phyloP scores from a whole-genome alignment of 1,140 invertebrate species.

The Neodiprion pinetum region DNA sequence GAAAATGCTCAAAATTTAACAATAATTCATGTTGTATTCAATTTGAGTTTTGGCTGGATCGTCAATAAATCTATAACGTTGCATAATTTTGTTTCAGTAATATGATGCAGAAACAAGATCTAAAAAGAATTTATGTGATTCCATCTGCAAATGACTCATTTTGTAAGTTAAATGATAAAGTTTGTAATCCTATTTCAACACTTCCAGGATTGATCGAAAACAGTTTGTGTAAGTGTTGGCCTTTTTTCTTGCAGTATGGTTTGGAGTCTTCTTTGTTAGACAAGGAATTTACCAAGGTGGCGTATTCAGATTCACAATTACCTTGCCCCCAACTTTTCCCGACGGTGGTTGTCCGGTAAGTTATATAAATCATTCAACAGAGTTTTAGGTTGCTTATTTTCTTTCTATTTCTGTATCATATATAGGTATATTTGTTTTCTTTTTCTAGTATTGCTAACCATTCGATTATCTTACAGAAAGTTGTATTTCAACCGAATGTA shows the following conservation, averaged over 20 bases:
- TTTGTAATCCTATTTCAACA: neutral
- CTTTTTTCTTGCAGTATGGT: constrained; percentile 80
- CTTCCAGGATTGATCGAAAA: constrained; percentile 9
- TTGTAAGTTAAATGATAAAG: constrained; percentile 62
- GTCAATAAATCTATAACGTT: too few species aligned
- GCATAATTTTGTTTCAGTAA: constrained; percentile 70
- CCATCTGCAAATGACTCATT: constrained; percentile 84
- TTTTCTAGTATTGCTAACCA: constrained; percentile 24
- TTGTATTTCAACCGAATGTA: constrained; percentile 85
- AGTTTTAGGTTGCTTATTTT: constrained; percentile 21
- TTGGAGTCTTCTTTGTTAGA: constrained; percentile 90
- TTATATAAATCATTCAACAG: constrained; percentile 29
- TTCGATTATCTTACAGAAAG: constrained; percentile 67
- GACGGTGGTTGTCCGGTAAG: constrained; percentile 84
- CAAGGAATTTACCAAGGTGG: constrained; percentile 87
- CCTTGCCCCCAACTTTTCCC: constrained; percentile 87
- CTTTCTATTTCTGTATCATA: neutral
- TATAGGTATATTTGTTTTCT: constrained; percentile 6
- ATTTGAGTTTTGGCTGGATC: too few species aligned
- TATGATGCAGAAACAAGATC: constrained; percentile 82
- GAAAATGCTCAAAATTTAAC: too few species aligned
- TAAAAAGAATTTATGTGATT: constrained; percentile 90
- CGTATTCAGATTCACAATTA: constrained; percentile 87
- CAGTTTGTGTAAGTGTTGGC: neutral
- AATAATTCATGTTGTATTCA: too few species aligned